A percentile compares a stretch with the other conserved stretches of the same genome.
Conservation (phyloP, 2,113 vertebrate genomes). For the Sebastes schlegelii region DNA sequence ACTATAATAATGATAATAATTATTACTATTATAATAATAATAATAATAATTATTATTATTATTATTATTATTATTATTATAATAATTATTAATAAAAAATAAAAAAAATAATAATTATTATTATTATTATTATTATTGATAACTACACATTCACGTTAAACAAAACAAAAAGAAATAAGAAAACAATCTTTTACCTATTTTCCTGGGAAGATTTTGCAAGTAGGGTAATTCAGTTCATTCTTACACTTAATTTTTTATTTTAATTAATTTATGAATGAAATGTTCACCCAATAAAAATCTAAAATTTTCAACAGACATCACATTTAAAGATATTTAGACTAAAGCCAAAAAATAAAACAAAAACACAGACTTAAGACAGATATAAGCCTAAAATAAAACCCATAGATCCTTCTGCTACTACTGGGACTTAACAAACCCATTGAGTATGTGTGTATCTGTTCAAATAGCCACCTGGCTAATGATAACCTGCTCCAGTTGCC, state of each 20-base stretch:
- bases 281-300: too few species aligned
- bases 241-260: too few species aligned
- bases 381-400: neutral
- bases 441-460: neutral
- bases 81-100: too few species aligned
- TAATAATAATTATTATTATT: neutral
- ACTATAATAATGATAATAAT: too few species aligned
- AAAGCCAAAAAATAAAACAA: neutral
- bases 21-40: neutral
- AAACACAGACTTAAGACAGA: neutral
- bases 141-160: neutral
- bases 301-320: neutral
- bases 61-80: neutral
- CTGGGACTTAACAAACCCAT: too few species aligned
- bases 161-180: neutral
- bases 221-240: neutral
- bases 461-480: neutral
- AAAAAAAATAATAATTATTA: neutral
- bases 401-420: too few species aligned
- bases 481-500: slow-evolving; percentile 25
- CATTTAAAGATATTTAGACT: neutral
- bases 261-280: too few species aligned
- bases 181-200: neutral
- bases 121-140: too few species aligned
- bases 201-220: neutral